These are phyloP conservation scores for Pocillopora grandis DNA, from an alignment of 92 coral and sea anemone genomes.

Conservation along the genomic window DNA sequence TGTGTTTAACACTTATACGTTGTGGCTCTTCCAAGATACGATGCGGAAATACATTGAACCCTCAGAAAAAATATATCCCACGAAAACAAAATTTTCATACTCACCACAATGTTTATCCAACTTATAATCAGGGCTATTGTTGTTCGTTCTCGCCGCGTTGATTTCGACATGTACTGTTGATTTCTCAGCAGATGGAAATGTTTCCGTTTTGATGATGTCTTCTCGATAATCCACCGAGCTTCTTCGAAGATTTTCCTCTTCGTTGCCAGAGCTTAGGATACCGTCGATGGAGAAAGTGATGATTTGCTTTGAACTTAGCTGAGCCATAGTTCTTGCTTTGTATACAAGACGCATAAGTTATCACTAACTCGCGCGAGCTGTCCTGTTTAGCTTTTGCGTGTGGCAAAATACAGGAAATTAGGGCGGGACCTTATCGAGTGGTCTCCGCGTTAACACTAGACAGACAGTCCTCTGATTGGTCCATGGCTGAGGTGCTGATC, in stretches of 20 bases:
- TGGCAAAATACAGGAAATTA: slow-evolving; percentile 79
- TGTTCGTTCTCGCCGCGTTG: not conserved
- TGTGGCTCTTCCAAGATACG: not conserved
- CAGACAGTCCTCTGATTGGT: slow-evolving; percentile 87
- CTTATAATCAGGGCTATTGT: slow-evolving; percentile 9
- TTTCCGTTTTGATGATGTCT: not conserved
- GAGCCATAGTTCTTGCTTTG: slow-evolving; percentile 28
- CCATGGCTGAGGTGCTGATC: slow-evolving; percentile 85
- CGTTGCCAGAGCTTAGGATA: slow-evolving; percentile 58
- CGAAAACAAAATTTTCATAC: slow-evolving; percentile 8
- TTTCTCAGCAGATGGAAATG: slow-evolving; percentile 2
- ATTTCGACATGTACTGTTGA: slow-evolving; percentile 1
- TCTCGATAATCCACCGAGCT: slow-evolving; percentile 4
- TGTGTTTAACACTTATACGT: not conserved
- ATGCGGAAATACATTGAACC: not conserved
- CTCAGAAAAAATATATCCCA: not conserved
- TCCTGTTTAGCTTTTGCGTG: slow-evolving; percentile 51
- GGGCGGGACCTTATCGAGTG: slow-evolving; percentile 90
- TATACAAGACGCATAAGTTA: slow-evolving; percentile 10
- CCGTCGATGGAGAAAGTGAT: slow-evolving; percentile 88
- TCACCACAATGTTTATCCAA: slow-evolving; percentile 14
- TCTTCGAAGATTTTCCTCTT: slow-evolving; percentile 21
- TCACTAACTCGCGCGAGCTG: slow-evolving; percentile 18
- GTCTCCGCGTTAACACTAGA: slow-evolving; percentile 82
- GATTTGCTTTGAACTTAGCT: slow-evolving; percentile 47